Evolutionary conservation across 2,888 invertebrate species (phyloP).

Genomic region (Thera obeliscata): DNA sequence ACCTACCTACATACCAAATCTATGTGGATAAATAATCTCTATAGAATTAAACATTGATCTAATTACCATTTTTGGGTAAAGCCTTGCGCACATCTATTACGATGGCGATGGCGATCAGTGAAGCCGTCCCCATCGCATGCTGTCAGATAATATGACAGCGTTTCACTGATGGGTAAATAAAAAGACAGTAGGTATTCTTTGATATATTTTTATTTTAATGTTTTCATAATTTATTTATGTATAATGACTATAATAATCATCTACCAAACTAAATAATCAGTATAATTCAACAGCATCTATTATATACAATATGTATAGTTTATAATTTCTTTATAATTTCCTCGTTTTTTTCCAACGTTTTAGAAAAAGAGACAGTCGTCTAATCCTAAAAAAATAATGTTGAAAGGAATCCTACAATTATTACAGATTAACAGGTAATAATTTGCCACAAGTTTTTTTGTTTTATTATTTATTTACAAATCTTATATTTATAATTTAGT

Average conservation of each 20-base stretch:
- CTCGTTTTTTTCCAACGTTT: constrained; percentile 56
- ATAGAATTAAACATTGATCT: too few relatives aligned
- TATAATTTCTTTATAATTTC: constrained; percentile 61
- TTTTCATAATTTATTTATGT: constrained; percentile 77
- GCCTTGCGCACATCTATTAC: too few relatives aligned
- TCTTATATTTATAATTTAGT: constrained; percentile 80
- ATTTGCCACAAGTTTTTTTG: constrained; percentile 81
- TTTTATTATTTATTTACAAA: constrained; percentile 78
- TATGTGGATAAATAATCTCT: too few relatives aligned
- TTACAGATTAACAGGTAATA: constrained; percentile 77
- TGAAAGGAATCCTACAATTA: constrained; percentile 68
- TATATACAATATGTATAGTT: constrained; percentile 83
- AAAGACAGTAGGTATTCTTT: constrained; percentile 54
- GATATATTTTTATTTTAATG: constrained; percentile 82
- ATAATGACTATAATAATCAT: constrained; percentile 82
- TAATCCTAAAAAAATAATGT: constrained; percentile 71
- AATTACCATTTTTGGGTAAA: too few relatives aligned
- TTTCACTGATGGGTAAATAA: constrained; percentile 20
- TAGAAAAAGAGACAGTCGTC: constrained; percentile 59
- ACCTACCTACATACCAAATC: neutral
- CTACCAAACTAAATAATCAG: constrained; percentile 81
- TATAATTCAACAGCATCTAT: constrained; percentile 82
- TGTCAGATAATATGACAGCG: too few relatives aligned
- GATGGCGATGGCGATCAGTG: too few relatives aligned
- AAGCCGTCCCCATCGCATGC: too few relatives aligned